phyloP scores from a whole-genome alignment of 1,140 invertebrate species.

The Pogonomyrmex californicus region DNA sequence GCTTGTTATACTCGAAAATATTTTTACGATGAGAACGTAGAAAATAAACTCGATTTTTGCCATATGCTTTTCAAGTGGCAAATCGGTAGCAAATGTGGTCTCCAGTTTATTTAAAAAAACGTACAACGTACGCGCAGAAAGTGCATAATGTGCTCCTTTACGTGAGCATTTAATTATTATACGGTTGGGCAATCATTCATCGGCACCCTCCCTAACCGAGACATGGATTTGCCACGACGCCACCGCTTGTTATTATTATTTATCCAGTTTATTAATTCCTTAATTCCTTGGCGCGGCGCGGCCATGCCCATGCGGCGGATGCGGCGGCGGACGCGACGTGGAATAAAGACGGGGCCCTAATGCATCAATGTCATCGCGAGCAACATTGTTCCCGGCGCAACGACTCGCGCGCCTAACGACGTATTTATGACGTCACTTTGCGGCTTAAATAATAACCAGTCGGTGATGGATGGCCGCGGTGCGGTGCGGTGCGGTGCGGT shows the following conservation, averaged over 20 bases:
- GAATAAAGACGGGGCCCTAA: conserved; percentile 78
- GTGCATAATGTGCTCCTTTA: not conserved
- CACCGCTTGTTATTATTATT: conserved; percentile 48
- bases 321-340: conserved; percentile 69
- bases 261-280: conserved; percentile 64
- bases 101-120: not conserved
- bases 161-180: conserved; percentile 29
- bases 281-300: conserved; percentile 45
- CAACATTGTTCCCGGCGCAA: conserved; percentile 78
- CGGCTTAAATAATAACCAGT: conserved; percentile 86
- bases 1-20: not conserved
- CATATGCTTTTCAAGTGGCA: not conserved
- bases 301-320: conserved; percentile 52
- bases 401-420: conserved; percentile 84
- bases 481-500: conserved; percentile 63
- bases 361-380: conserved; percentile 84
- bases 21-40: not conserved
- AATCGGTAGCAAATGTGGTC: not conserved
- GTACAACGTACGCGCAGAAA: not conserved
- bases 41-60: not conserved
- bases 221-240: conserved; percentile 24
- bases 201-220: not conserved
- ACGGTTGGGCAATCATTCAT: conserved; percentile 45
- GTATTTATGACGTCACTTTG: conserved; percentile 86
- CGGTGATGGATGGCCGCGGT: conserved; percentile 84